These are phyloP conservation scores for Oryzias woworae DNA, from an alignment of 2,113 vertebrate species.

Conservation along the genomic window DNA sequence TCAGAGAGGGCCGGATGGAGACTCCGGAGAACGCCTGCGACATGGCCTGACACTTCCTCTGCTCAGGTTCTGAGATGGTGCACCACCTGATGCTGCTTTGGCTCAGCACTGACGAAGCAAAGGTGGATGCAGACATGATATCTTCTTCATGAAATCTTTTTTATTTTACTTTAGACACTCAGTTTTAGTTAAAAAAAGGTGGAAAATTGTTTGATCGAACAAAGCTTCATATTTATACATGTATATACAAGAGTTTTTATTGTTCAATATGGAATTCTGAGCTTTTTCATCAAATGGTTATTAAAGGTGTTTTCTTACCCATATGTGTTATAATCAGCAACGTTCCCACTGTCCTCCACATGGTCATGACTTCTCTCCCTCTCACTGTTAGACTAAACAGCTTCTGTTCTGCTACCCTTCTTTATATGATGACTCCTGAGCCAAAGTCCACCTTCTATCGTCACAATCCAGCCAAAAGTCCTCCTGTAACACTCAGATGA, in stretches of 20 bases:
- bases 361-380: conserved; percentile 40
- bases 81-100: conserved; percentile 85
- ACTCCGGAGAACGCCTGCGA: conserved; percentile 77
- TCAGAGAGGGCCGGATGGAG: conserved; percentile 78
- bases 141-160: no score
- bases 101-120: conserved; percentile 61
- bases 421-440: conserved; percentile 39
- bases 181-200: no score
- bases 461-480: conserved; percentile 36
- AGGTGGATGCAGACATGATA: neutral
- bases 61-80: conserved; percentile 80
- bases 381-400: conserved; percentile 1
- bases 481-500: neutral
- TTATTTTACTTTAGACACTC: no score
- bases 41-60: conserved; percentile 86
- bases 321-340: conserved; percentile 60
- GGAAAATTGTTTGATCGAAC: no score
- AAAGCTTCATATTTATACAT: no score
- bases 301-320: conserved; percentile 61
- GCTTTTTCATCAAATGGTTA: no score
- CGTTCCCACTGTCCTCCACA: conserved; percentile 50
- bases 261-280: no score
- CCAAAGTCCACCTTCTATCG: conserved; percentile 63
- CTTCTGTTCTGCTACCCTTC: neutral
- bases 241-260: no score